phyloP scores from a whole-genome alignment of 1,140 invertebrate genomes.

The Ooceraea biroi region DNA sequence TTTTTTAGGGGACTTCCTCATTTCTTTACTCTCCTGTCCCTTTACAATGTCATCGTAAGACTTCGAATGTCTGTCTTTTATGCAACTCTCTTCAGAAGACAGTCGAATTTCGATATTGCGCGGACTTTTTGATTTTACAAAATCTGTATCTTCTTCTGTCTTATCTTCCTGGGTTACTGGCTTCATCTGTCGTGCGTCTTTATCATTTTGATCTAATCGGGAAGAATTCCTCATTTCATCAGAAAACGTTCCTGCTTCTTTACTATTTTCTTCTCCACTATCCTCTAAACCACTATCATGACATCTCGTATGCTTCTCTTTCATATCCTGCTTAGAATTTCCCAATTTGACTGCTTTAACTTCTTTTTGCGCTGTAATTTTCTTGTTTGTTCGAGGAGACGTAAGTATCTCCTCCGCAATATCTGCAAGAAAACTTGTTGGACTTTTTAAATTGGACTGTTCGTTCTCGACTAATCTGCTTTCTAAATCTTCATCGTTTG shows the following conservation, averaged over 20 bases:
- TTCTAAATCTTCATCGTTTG: slow-evolving; percentile 3
- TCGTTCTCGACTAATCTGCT: background rate
- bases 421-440: background rate
- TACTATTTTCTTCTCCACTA: background rate
- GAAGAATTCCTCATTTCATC: background rate
- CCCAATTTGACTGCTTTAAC: background rate
- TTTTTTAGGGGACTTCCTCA: background rate
- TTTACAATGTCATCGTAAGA: background rate
- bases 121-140: background rate
- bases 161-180: background rate
- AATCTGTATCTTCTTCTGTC: background rate
- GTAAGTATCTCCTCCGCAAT: background rate
- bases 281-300: background rate
- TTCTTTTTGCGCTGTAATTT: background rate
- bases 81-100: background rate
- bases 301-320: background rate
- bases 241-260: background rate
- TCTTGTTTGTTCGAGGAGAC: background rate
- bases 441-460: background rate
- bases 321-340: background rate
- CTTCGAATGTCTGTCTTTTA: background rate
- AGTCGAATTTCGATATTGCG: background rate
- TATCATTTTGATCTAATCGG: background rate
- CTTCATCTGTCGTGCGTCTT: background rate
- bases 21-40: background rate